These are phyloP conservation scores for Dendropsophus ebraccatus DNA, from an alignment of 2,113 vertebrate species.

Conservation along the genomic window DNA sequence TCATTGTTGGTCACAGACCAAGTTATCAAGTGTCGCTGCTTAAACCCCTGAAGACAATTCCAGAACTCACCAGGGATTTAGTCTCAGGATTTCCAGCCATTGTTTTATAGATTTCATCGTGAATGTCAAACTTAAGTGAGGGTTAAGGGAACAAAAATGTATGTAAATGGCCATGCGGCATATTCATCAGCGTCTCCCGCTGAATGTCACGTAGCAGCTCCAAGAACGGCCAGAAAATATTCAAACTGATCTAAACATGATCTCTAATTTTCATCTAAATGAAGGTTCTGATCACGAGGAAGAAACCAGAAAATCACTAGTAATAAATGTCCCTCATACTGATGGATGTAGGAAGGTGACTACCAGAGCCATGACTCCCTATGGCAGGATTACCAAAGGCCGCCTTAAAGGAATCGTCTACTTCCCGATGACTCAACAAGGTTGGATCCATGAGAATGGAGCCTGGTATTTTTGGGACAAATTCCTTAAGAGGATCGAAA, in stretches of 20 bases:
- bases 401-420: background rate
- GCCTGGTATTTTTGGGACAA: background rate
- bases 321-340: background rate
- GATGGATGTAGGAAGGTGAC: background rate
- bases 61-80: background rate
- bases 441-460: background rate
- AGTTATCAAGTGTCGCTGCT: background rate
- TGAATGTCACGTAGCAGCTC: constrained; percentile 6
- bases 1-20: constrained; percentile 12
- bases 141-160: background rate
- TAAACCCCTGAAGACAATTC: background rate
- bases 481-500: background rate
- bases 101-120: background rate
- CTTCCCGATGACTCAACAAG: too few relatives aligned
- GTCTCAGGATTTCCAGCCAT: background rate
- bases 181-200: background rate
- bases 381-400: too few relatives aligned
- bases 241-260: background rate
- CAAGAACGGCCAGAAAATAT: background rate
- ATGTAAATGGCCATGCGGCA: background rate
- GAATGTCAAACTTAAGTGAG: constrained; percentile 19
- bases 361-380: background rate
- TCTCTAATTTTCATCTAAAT: background rate
- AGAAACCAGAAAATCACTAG: background rate
- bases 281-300: background rate